phyloP scores from a whole-genome alignment of 2,888 invertebrate species.

The Minunthozetes semirufus region DNA sequence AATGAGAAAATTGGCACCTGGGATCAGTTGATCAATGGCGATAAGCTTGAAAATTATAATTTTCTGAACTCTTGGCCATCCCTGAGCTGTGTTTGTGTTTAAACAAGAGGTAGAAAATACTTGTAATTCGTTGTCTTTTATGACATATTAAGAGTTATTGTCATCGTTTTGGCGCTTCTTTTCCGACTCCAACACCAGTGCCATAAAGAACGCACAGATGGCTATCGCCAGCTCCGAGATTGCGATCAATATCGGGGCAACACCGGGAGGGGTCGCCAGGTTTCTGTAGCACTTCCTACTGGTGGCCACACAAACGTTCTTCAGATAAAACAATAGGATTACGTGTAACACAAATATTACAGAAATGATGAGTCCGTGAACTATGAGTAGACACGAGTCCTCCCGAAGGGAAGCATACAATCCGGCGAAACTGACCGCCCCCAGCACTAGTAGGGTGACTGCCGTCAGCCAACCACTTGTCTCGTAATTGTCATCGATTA shows the following conservation, averaged over 20 bases:
- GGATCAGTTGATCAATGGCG: too few relatives aligned
- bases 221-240: conserved; percentile 34
- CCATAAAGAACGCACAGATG: conserved; percentile 33
- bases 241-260: conserved; percentile 33
- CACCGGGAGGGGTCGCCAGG: conserved; percentile 34
- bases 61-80: too few relatives aligned
- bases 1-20: too few relatives aligned
- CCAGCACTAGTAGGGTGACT: conserved; percentile 9
- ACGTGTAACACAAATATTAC: conserved; percentile 30
- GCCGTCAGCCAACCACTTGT: conserved; percentile 25
- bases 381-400: conserved; percentile 33
- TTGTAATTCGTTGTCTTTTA: too few relatives aligned
- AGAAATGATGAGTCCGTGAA: conserved; percentile 28
- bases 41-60: too few relatives aligned
- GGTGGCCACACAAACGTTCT: conserved; percentile 29
- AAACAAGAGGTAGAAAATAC: neutral
- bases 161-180: neutral
- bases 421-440: conserved; percentile 19
- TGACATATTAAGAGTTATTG: neutral
- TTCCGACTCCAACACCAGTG: conserved; percentile 49
- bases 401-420: conserved; percentile 30
- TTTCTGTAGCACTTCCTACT: conserved; percentile 11
- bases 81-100: neutral
- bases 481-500: conserved; percentile 20
- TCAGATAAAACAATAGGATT: conserved; percentile 23